Conservation (phyloP, 2,888 invertebrate species). For the Caradrina kadenii region DNA sequence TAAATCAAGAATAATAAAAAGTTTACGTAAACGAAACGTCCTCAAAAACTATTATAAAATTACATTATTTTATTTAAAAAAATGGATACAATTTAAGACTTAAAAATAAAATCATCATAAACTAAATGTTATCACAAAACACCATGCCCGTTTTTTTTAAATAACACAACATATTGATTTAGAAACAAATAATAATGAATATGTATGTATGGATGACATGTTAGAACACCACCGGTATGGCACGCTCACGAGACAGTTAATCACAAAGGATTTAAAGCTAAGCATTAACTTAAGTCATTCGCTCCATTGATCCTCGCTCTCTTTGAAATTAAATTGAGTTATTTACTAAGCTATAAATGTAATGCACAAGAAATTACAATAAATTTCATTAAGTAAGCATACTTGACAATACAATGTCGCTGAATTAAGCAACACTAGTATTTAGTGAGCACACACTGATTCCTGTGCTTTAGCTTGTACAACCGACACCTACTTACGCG, state of each 20-base stretch:
- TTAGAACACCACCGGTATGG: constrained; percentile 75
- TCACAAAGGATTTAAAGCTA: constrained; percentile 79
- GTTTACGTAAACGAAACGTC: constrained; percentile 16
- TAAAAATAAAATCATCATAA: constrained; percentile 5
- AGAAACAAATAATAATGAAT: constrained; percentile 49
- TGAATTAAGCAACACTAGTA: constrained; percentile 15
- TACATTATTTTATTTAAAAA: background rate
- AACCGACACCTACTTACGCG: constrained; percentile 24
- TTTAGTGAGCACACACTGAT: constrained; percentile 63
- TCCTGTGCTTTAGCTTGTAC: constrained; percentile 65
- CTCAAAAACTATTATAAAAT: constrained; percentile 1
- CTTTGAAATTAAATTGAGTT: constrained; percentile 49
- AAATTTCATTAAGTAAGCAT: constrained; percentile 34
- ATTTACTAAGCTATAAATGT: constrained; percentile 30
- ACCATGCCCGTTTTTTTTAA: constrained; percentile 53
- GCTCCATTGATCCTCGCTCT: constrained; percentile 70
- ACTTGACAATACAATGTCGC: constrained; percentile 12
- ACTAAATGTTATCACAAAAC: constrained; percentile 32
- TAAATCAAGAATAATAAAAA: background rate
- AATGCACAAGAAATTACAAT: constrained; percentile 24
- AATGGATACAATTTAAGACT: background rate
- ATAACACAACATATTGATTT: constrained; percentile 36
- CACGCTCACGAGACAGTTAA: constrained; percentile 86
- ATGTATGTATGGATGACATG: constrained; percentile 65
- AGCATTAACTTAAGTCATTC: constrained; percentile 77